Evolutionary conservation across 2,113 vertebrate genomes (phyloP).

Genomic region (Lontra canadensis): DNA sequence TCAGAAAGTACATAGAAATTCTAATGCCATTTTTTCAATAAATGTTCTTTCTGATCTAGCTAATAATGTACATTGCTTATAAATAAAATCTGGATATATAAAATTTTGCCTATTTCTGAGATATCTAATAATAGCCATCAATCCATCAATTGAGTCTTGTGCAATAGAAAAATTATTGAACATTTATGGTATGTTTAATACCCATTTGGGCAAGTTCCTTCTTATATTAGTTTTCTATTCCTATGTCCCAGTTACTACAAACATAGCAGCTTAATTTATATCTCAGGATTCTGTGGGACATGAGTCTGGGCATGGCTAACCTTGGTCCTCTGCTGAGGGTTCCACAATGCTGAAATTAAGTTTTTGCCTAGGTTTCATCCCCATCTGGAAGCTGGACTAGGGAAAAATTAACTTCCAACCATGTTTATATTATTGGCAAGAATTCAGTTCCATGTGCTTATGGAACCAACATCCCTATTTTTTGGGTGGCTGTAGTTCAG

Average conservation of each 20-base stretch:
- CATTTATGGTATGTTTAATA: neutral
- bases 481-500: neutral
- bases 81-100: neutral
- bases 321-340: neutral
- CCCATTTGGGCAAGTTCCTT: neutral
- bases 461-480: no score
- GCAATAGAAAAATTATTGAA: neutral
- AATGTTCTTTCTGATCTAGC: neutral
- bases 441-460: neutral
- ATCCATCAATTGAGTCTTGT: neutral
- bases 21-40: neutral
- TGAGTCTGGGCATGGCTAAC: neutral
- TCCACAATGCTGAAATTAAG: neutral
- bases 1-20: neutral
- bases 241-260: neutral
- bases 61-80: neutral
- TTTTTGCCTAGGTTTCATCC: neutral
- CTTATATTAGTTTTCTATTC: neutral
- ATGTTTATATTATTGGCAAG: neutral
- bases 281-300: neutral
- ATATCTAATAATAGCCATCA: neutral
- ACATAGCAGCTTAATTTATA: neutral
- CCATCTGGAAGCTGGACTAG: neutral
- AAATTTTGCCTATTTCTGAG: neutral
- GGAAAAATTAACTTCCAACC: neutral